Conservation (phyloP, 2,888 invertebrate species). For the Parnassius apollo region DNA sequence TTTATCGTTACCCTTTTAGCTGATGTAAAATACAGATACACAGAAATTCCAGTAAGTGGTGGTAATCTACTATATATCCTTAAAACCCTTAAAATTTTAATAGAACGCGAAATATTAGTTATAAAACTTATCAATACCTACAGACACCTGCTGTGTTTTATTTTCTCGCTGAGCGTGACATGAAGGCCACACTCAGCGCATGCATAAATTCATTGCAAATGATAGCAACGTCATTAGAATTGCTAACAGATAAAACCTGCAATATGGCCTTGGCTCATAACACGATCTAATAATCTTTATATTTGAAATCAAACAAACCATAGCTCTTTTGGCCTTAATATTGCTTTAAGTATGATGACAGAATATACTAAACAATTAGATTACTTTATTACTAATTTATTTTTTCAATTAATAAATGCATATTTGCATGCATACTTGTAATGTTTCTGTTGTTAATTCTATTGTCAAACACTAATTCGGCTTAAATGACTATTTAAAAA, state of each 20-base stretch:
- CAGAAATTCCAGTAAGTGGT: background rate
- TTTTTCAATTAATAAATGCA: no score
- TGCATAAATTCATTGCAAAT: conserved; percentile 16
- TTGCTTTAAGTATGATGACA: no score
- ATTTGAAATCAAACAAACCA: background rate
- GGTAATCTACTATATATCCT: background rate
- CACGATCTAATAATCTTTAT: background rate
- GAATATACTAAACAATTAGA: no score
- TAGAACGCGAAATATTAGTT: background rate
- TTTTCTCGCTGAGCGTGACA: conserved; percentile 22
- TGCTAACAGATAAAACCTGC: conserved; percentile 17
- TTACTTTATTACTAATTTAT: no score
- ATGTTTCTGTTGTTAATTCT: no score
- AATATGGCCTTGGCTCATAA: conserved; percentile 9
- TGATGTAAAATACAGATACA: no score
- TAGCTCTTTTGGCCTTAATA: background rate
- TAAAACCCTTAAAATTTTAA: background rate
- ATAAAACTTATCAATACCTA: conserved; percentile 1
- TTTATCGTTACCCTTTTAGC: no score
- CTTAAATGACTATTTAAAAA: no score
- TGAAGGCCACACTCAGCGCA: conserved; percentile 1
- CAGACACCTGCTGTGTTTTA: conserved; percentile 8
- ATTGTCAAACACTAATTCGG: no score
- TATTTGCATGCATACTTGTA: no score
- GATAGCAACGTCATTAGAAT: conserved; percentile 19